Evolutionary conservation across 2,797 vertebrate genomes (phyloP).

Genomic region (Eremophila alpestris): DNA sequence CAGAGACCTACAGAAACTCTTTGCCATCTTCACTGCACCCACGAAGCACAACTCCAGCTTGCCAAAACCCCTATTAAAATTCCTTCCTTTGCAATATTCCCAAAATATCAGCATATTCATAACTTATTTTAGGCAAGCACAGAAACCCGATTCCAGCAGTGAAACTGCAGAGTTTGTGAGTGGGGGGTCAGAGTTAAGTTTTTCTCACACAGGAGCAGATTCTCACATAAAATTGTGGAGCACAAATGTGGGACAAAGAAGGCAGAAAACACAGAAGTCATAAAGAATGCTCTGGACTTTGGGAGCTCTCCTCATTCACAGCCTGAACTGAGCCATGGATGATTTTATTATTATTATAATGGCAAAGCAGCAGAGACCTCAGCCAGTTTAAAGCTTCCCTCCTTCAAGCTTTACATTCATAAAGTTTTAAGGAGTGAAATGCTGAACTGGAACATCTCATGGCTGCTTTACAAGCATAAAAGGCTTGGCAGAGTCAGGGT

Average conservation of each 20-base stretch:
- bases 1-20: not conserved
- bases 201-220: not conserved
- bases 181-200: not conserved
- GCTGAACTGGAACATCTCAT: not conserved
- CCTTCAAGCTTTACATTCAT: not conserved
- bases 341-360: not conserved
- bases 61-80: not conserved
- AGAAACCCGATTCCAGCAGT: not conserved
- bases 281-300: not conserved
- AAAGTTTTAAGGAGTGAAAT: not conserved
- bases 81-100: not conserved
- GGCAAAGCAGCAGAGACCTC: not conserved
- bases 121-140: not conserved
- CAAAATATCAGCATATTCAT: slow-evolving; percentile 3
- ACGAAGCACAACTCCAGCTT: not conserved
- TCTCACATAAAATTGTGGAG: not conserved
- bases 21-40: not conserved
- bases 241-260: not conserved
- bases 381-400: not conserved
- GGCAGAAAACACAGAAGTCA: not conserved
- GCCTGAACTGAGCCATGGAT: not conserved
- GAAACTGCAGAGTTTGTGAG: not conserved
- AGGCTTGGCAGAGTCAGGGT: not conserved
- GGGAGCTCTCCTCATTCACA: not conserved
- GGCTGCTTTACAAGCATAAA: slow-evolving; percentile 3